Evolutionary conservation across 1,140 invertebrate species (phyloP).

Genomic region (Drosophila sucinea): DNA sequence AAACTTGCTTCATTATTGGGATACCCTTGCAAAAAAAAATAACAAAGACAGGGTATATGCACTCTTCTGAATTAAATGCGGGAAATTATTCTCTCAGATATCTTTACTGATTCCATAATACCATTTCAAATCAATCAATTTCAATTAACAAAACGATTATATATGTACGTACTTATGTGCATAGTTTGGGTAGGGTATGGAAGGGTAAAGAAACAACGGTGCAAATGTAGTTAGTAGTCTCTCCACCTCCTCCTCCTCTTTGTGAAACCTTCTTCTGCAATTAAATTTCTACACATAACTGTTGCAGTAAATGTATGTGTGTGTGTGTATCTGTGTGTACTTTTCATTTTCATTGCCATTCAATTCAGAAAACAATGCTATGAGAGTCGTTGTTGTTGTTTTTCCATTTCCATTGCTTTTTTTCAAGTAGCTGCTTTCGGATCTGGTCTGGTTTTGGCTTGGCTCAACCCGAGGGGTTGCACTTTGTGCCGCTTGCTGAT

Average conservation of each 20-base stretch:
- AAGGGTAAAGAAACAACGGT: not conserved
- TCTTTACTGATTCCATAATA: too few species aligned
- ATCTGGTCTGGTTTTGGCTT: slow-evolving; percentile 10
- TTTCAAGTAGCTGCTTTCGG: slow-evolving; percentile 24
- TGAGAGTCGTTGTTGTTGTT: slow-evolving; percentile 31
- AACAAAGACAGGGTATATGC: too few species aligned
- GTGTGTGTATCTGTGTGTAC: slow-evolving; percentile 35
- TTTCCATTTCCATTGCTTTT: slow-evolving; percentile 46
- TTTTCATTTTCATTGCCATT: slow-evolving; percentile 77
- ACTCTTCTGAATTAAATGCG: too few species aligned
- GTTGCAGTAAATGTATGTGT: slow-evolving; percentile 16
- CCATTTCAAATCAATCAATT: too few species aligned
- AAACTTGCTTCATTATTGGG: slow-evolving; percentile 7
- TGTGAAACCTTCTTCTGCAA: slow-evolving; percentile 57
- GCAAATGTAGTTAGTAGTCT: not conserved
- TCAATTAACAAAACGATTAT: too few species aligned
- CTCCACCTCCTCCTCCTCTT: not conserved
- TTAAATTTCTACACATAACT: slow-evolving; percentile 61
- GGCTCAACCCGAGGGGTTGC: not conserved
- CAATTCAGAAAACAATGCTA: slow-evolving; percentile 73
- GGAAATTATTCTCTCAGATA: too few species aligned
- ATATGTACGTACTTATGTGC: too few species aligned
- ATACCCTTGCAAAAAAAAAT: too few species aligned
- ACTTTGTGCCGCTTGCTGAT: slow-evolving; percentile 33
- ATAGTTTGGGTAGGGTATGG: too few species aligned